Conservation (phyloP, 2,113 vertebrate species). For the Pelecanus crispus region DNA sequence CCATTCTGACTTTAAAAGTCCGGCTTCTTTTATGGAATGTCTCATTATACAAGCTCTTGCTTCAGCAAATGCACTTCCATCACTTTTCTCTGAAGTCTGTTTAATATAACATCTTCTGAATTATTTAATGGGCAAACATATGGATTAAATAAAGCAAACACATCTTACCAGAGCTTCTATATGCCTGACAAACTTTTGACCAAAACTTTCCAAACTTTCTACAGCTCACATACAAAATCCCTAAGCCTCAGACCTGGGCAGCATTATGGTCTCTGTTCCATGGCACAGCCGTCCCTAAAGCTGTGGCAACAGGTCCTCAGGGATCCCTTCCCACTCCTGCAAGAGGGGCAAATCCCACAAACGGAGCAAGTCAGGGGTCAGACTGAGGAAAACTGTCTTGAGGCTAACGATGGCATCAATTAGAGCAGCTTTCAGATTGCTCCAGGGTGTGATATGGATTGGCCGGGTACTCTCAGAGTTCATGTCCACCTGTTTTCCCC, state of each 20-base stretch:
- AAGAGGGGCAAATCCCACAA: background rate
- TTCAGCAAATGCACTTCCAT: constrained; percentile 50
- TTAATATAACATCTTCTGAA: constrained; percentile 55
- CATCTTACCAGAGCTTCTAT: background rate
- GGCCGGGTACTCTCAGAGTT: background rate
- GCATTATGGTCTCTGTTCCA: background rate
- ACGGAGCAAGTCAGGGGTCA: background rate
- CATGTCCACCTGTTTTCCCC: background rate
- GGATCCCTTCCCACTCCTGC: background rate
- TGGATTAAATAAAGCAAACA: constrained; percentile 57
- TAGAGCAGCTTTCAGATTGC: background rate
- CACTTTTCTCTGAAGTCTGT: constrained; percentile 48
- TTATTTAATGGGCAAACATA: constrained; percentile 62
- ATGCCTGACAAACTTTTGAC: background rate
- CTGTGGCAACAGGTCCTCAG: background rate
- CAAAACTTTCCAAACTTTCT: background rate
- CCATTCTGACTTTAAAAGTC: constrained; percentile 59
- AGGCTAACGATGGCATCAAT: background rate
- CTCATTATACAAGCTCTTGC: constrained; percentile 50
- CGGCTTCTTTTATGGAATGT: constrained; percentile 26
- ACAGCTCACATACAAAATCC: background rate
- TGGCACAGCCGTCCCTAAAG: background rate
- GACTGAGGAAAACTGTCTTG: background rate
- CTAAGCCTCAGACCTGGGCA: background rate
- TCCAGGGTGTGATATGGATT: background rate